These are phyloP conservation scores for Anthonomus grandis DNA, from an alignment of 1,140 invertebrate species.

Conservation along the genomic window DNA sequence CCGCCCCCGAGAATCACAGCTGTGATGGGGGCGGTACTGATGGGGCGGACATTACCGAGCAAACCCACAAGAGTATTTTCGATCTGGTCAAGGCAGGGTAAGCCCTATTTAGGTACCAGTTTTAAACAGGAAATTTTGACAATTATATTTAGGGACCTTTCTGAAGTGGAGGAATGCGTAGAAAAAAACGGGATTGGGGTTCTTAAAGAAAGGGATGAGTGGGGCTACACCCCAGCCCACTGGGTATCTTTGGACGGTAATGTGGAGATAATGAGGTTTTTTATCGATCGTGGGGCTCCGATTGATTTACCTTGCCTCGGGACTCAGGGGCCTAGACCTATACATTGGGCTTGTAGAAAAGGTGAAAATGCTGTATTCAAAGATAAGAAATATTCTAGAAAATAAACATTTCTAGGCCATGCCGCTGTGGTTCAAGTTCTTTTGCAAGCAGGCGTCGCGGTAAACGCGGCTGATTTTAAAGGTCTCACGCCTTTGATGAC, in stretches of 20 bases:
- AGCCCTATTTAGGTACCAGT: no score
- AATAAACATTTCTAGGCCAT: conserved; percentile 57
- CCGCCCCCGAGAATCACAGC: conserved; percentile 48
- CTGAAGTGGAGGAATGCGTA: conserved; percentile 70
- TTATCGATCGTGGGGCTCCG: conserved; percentile 77
- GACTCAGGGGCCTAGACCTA: conserved; percentile 82
- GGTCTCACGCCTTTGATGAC: conserved; percentile 87
- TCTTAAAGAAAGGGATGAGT: conserved; percentile 75
- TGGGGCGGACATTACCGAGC: conserved; percentile 50
- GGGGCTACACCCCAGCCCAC: conserved; percentile 88
- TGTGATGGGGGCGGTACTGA: conserved; percentile 51
- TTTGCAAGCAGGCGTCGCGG: conserved; percentile 72
- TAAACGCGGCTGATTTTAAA: conserved; percentile 88
- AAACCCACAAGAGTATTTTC: conserved; percentile 58
- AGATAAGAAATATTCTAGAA: background rate
- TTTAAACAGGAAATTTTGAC: background rate
- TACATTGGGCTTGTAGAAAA: conserved; percentile 85
- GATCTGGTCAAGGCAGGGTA: conserved; percentile 64
- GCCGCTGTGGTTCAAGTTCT: conserved; percentile 73
- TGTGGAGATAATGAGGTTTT: conserved; percentile 76
- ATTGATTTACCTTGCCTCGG: conserved; percentile 83
- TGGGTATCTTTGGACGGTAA: conserved; percentile 88
- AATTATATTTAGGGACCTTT: conserved; percentile 6
- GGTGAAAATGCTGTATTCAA: conserved; percentile 28
- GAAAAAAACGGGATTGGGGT: conserved; percentile 71